Evolutionary conservation across 1,140 invertebrate genomes (phyloP).

Genomic region (Leptinotarsa lineolata): DNA sequence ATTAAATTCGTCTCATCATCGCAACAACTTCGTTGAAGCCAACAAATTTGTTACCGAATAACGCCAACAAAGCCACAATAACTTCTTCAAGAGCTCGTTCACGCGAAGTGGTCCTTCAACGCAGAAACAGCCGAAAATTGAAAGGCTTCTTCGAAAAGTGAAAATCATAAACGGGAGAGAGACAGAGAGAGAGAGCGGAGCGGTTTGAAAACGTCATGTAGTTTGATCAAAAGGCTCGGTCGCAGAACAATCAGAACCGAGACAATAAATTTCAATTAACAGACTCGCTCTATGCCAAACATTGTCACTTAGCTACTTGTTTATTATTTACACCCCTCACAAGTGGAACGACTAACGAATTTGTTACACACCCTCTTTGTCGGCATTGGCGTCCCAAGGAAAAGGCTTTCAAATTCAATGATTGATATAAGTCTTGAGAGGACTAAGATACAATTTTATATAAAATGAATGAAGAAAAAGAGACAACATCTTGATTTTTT

Average conservation of each 20-base stretch:
- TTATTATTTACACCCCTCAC: slow-evolving; percentile 52
- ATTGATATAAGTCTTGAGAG: no score
- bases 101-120: slow-evolving; percentile 1
- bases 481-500: no score
- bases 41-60: background rate
- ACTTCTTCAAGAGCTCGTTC: background rate
- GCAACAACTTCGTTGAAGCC: background rate
- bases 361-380: background rate
- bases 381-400: background rate
- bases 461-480: no score
- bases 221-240: slow-evolving; percentile 44
- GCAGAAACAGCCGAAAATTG: slow-evolving; percentile 1
- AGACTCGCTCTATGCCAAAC: slow-evolving; percentile 43
- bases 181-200: slow-evolving; percentile 29
- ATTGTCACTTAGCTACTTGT: slow-evolving; percentile 54
- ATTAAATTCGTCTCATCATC: background rate
- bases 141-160: slow-evolving; percentile 28
- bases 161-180: slow-evolving; percentile 43
- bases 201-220: slow-evolving; percentile 42
- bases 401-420: no score
- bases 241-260: slow-evolving; percentile 50
- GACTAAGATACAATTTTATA: no score
- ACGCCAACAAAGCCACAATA: background rate
- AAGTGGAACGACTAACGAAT: background rate
- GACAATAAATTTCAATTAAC: slow-evolving; percentile 55